Conservation (phyloP, 2,888 invertebrate genomes). For the Phortica okadai region DNA sequence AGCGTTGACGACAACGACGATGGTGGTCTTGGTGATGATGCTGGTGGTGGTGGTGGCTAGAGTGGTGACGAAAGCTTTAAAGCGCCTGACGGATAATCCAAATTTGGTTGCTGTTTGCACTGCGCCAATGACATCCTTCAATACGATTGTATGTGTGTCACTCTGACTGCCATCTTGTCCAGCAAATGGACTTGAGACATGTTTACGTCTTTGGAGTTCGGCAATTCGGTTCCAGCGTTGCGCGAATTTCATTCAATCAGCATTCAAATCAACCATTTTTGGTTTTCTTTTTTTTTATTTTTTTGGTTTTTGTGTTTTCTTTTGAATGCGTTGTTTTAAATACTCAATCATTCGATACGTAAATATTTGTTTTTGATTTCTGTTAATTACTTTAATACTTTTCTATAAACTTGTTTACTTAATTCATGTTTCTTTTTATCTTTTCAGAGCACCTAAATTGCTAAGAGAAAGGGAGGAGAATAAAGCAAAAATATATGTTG, state of each 20-base stretch:
- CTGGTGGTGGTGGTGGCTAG: slow-evolving; percentile 39
- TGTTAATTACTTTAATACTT: not conserved
- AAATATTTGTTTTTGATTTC: slow-evolving; percentile 35
- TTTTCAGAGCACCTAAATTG: slow-evolving; percentile 74
- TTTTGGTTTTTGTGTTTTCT: slow-evolving; percentile 38
- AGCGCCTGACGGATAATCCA: too few species aligned
- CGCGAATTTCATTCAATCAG: not conserved
- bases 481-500: slow-evolving; percentile 76
- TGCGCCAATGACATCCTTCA: too few species aligned
- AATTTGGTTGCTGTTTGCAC: too few species aligned
- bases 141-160: too few species aligned
- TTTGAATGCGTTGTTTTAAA: slow-evolving; percentile 18
- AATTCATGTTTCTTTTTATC: slow-evolving; percentile 38
- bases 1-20: slow-evolving; percentile 39
- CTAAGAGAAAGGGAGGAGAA: slow-evolving; percentile 76
- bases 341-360: slow-evolving; percentile 34
- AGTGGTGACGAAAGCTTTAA: slow-evolving; percentile 4
- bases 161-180: too few species aligned
- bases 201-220: not conserved
- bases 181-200: not conserved
- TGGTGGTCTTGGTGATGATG: slow-evolving; percentile 44
- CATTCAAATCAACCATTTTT: not conserved
- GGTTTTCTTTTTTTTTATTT: slow-evolving; percentile 25
- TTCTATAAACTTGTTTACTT: slow-evolving; percentile 34
- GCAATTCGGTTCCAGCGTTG: slow-evolving; percentile 10